A percentile compares a stretch with the other conserved stretches of the same genome.
phyloP scores from a whole-genome alignment of 2,113 vertebrate genomes.

The Cromileptes altivelis region DNA sequence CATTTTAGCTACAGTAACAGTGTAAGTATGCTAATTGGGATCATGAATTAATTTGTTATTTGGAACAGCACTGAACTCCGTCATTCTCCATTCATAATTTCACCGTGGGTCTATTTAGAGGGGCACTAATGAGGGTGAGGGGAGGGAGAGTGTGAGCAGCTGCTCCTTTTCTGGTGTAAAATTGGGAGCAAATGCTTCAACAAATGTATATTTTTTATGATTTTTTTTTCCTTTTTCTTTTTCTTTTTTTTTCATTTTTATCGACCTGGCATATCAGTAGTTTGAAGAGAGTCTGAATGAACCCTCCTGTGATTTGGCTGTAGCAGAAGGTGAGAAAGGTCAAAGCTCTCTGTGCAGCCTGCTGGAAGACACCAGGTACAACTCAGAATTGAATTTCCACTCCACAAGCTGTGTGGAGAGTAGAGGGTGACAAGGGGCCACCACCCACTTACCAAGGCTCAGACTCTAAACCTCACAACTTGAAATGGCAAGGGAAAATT shows the following conservation, averaged over 20 bases:
- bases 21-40: slow-evolving; percentile 54
- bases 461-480: not conserved
- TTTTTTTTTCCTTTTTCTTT: not conserved
- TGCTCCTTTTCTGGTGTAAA: slow-evolving; percentile 33
- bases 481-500: not conserved
- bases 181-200: slow-evolving; percentile 16
- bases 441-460: not conserved
- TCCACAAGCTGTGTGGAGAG: not conserved
- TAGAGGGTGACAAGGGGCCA: not conserved
- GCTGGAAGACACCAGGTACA: slow-evolving; percentile 1
- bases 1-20: slow-evolving; percentile 34
- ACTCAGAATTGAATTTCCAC: not conserved
- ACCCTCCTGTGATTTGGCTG: not conserved
- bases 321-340: not conserved
- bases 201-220: not conserved
- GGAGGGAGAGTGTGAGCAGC: slow-evolving; percentile 10
- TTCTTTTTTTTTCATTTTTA: not conserved
- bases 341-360: not conserved
- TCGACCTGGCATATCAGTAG: not conserved
- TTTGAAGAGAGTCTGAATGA: not conserved
- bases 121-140: slow-evolving; percentile 43
- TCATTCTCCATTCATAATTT: slow-evolving; percentile 64
- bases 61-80: slow-evolving; percentile 33
- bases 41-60: slow-evolving; percentile 55
- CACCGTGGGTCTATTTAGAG: slow-evolving; percentile 41